phyloP scores from a whole-genome alignment of 2,888 invertebrate species.

The Patella pellucida region DNA sequence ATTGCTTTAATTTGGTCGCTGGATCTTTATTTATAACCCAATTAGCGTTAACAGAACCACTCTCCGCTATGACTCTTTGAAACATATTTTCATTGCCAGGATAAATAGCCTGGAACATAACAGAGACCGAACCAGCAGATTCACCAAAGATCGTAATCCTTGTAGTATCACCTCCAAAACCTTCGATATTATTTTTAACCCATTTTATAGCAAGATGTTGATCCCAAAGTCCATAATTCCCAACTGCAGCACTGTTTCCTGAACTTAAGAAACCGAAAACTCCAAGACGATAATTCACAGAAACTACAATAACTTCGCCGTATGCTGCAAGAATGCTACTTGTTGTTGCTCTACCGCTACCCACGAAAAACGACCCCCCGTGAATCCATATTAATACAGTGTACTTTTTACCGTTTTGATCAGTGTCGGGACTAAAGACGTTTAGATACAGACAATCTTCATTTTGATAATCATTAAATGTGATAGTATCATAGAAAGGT shows the following conservation, averaged over 20 bases:
- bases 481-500: not conserved
- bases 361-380: slow-evolving; percentile 43
- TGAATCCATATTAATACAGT: slow-evolving; percentile 47
- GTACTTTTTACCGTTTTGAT: slow-evolving; percentile 8
- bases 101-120: slow-evolving; percentile 41
- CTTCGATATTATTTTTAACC: slow-evolving; percentile 47
- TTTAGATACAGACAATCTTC: slow-evolving; percentile 54
- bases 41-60: slow-evolving; percentile 37
- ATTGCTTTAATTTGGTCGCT: not conserved
- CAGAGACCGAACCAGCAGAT: slow-evolving; percentile 50
- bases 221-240: slow-evolving; percentile 58
- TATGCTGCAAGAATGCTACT: slow-evolving; percentile 39
- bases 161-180: slow-evolving; percentile 45
- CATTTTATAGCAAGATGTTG: slow-evolving; percentile 50
- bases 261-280: slow-evolving; percentile 53
- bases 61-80: slow-evolving; percentile 47
- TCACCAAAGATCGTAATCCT: slow-evolving; percentile 51
- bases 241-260: slow-evolving; percentile 40
- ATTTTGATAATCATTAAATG: not conserved
- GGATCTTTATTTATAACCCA: slow-evolving; percentile 3
- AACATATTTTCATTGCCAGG: slow-evolving; percentile 46
- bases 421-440: slow-evolving; percentile 41
- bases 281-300: slow-evolving; percentile 50
- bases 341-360: slow-evolving; percentile 42
- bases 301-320: slow-evolving; percentile 45